A percentile compares a stretch with the other conserved stretches of the same genome.
Evolutionary conservation across 2,888 invertebrate species (phyloP).

Genomic region (Andrena haemorrhoa): DNA sequence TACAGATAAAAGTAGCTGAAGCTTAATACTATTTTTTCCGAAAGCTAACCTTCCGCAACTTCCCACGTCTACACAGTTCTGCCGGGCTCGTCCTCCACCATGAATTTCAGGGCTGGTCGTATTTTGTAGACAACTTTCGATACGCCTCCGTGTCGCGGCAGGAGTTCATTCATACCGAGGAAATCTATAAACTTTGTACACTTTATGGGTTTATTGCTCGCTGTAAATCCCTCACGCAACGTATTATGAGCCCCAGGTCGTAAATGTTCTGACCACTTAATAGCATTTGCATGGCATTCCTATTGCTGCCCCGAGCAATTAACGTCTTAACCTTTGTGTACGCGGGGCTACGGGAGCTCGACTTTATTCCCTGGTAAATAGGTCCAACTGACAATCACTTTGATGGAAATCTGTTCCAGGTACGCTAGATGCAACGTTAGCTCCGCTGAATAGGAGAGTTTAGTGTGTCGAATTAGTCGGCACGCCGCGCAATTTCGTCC

Average conservation of each 20-base stretch:
- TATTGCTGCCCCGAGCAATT: not conserved
- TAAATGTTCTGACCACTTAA: conserved; percentile 16
- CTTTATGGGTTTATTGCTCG: not conserved
- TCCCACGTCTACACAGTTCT: not conserved
- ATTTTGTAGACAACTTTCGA: not conserved
- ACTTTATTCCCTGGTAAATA: not conserved
- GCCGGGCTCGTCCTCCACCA: not conserved
- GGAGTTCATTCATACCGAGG: not conserved
- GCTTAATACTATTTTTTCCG: not conserved
- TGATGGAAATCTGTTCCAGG: not conserved
- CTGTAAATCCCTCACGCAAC: conserved; percentile 8
- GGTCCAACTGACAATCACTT: not conserved
- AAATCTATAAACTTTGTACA: not conserved
- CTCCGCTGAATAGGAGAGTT: not conserved
- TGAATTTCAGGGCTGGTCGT: not conserved
- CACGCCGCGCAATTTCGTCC: conserved; percentile 15
- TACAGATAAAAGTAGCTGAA: too few species aligned
- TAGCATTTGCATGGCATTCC: conserved; percentile 1
- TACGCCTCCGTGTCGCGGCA: not conserved
- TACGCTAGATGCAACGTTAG: not conserved
- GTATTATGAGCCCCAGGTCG: not conserved
- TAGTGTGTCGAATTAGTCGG: conserved; percentile 18
- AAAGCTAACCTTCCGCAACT: not conserved
- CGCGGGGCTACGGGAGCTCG: conserved; percentile 1
- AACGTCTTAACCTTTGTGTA: conserved; percentile 14